Conservation (phyloP, 2,888 invertebrate genomes). For the Tachina fera region DNA sequence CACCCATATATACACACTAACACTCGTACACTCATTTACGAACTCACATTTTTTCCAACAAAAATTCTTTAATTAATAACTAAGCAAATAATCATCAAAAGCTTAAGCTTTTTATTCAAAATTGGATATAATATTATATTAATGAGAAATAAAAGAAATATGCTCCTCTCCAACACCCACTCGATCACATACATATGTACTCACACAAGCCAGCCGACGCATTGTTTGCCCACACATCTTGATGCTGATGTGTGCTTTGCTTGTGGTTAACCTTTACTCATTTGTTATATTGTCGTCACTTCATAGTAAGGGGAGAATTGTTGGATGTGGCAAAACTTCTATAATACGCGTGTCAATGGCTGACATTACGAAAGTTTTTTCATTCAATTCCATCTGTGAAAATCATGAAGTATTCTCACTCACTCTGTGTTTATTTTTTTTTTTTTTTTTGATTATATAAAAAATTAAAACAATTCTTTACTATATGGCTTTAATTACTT, state of each 20-base stretch:
- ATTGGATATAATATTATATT: conserved; percentile 59
- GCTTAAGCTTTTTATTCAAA: conserved; percentile 77
- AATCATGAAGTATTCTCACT: conserved; percentile 50
- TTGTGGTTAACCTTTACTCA: conserved; percentile 55
- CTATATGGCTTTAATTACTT: conserved; percentile 81
- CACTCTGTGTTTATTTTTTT: neutral
- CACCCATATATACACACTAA: neutral
- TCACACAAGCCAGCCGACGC: neutral
- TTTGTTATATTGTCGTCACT: conserved; percentile 12
- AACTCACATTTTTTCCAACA: conserved; percentile 78
- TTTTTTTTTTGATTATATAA: neutral
- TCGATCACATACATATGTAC: conserved; percentile 4
- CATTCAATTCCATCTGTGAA: conserved; percentile 51
- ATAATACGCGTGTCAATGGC: conserved; percentile 54
- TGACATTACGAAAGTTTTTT: conserved; percentile 65
- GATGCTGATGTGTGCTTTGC: conserved; percentile 62
- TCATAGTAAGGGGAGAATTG: neutral
- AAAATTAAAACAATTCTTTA: conserved; percentile 61
- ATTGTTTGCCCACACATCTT: conserved; percentile 29
- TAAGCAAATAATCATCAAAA: conserved; percentile 79
- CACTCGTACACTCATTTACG: conserved; percentile 63
- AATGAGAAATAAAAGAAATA: conserved; percentile 61
- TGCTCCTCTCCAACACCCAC: conserved; percentile 42
- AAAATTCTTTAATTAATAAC: conserved; percentile 82
- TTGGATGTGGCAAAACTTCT: conserved; percentile 38